Percentiles rank a stretch among this genome's conserved stretches.
Conservation (phyloP, 2,888 invertebrate species). For the Rhogogaster chlorosoma region DNA sequence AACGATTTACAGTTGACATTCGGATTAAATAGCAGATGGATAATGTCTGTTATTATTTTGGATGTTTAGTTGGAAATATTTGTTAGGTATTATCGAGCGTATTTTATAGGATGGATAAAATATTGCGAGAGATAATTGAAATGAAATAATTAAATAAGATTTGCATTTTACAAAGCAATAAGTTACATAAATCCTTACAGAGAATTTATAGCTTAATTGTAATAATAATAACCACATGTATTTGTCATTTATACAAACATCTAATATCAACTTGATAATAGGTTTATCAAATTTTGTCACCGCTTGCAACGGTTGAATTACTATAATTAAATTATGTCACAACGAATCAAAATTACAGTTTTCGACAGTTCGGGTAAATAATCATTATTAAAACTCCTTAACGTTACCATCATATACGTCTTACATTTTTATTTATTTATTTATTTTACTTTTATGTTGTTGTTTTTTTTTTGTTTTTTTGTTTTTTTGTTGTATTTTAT, state of each 20-base stretch:
- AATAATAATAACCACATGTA: conserved; percentile 49
- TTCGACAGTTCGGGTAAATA: conserved; percentile 21
- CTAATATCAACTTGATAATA: conserved; percentile 37
- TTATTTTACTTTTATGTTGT: background rate
- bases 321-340: conserved; percentile 35
- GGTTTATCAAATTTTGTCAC: conserved; percentile 55
- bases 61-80: background rate
- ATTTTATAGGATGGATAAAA: background rate
- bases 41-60: background rate
- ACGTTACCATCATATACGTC: background rate
- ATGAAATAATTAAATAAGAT: conserved; percentile 76
- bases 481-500: no score
- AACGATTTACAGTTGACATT: background rate
- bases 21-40: background rate
- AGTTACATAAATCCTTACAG: conserved; percentile 73
- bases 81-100: background rate
- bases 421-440: background rate
- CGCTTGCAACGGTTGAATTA: conserved; percentile 54
- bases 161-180: conserved; percentile 78
- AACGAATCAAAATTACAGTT: conserved; percentile 39
- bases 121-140: background rate
- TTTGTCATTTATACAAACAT: conserved; percentile 64
- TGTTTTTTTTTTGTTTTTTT: background rate
- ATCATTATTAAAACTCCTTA: background rate
- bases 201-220: conserved; percentile 52